These are phyloP conservation scores for Loris lydekkerianus DNA, from an alignment of 2,797 vertebrate genomes.

Conservation along the genomic window DNA sequence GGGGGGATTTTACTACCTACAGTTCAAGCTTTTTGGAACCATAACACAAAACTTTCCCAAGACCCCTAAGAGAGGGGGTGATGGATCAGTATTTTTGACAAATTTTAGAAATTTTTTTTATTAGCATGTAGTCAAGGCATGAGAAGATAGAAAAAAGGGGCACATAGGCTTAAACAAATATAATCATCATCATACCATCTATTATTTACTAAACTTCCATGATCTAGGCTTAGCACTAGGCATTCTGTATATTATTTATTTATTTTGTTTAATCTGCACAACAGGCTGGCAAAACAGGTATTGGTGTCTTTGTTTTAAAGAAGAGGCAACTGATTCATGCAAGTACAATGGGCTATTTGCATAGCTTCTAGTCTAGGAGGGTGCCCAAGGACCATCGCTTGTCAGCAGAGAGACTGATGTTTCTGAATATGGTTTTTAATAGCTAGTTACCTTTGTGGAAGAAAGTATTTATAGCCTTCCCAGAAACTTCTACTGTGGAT, in stretches of 20 bases:
- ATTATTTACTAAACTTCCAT: neutral
- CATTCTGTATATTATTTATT: neutral
- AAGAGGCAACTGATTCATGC: neutral
- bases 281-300: neutral
- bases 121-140: neutral
- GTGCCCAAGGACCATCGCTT: neutral
- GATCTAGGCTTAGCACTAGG: neutral
- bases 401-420: neutral
- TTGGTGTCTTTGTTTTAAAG: constrained; percentile 32
- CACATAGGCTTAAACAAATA: neutral
- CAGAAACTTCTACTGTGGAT: constrained; percentile 12
- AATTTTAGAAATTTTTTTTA: neutral
- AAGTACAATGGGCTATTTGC: neutral
- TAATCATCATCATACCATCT: neutral
- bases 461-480: constrained; percentile 40
- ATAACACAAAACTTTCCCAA: neutral
- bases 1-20: neutral
- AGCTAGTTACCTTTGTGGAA: constrained; percentile 11
- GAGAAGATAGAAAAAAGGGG: neutral
- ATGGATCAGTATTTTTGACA: neutral
- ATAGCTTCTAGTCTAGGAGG: neutral
- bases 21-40: neutral
- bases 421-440: constrained; percentile 59
- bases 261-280: neutral
- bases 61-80: neutral